Evolutionary conservation across 1,140 invertebrate genomes (phyloP), one percentile per base, ranked within the genome.

Genomic region (Drosophila nikananu): DNA sequence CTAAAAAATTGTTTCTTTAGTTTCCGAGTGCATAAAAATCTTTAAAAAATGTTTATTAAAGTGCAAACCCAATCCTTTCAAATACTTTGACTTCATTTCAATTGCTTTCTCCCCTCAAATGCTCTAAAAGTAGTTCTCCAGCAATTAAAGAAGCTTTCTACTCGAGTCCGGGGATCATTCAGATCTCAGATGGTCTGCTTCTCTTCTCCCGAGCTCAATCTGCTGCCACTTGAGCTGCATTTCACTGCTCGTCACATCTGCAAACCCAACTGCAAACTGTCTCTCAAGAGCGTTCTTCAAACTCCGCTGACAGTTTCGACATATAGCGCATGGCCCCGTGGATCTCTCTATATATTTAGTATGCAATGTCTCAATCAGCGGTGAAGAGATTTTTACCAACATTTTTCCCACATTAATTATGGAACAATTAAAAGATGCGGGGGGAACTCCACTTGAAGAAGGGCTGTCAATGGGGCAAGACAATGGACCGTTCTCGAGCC

Each of bases 381-480:
- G 55, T 60, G 52, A 49, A 49, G 70, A 76, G 67, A 72, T 60
- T 89, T 78, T 67, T 63, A 67, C 62, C 37, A 81, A 13, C 39
- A 67, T 74, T 70, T 54, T 87, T 89, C 84, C 84, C 84, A 89
- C 84, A 89, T 89, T 89, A 89, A 89, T 89, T 89, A 89, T 84
- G 86, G 66, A 70, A 90, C 84, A 89, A 89, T 90, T 89, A 87
- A 89, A 83, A 80, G 54, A 86, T 48, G 71, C 63, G 58, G 86
- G 86, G 81, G 81, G 81, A 84, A 81, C 65, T 90, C 86, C 84
- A 89, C 84, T 89, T 84, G 81, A 89, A 84, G 81, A 89, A 84
- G 72, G 80, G 54, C 84, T 84, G 81, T 81, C 84, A 83, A 84
- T 89, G 73, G 77, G 63, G 54, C 72, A 49, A 63, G 25, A 89